Evolutionary conservation across 2,888 invertebrate species (phyloP).

Genomic region (Drosophila rubida): DNA sequence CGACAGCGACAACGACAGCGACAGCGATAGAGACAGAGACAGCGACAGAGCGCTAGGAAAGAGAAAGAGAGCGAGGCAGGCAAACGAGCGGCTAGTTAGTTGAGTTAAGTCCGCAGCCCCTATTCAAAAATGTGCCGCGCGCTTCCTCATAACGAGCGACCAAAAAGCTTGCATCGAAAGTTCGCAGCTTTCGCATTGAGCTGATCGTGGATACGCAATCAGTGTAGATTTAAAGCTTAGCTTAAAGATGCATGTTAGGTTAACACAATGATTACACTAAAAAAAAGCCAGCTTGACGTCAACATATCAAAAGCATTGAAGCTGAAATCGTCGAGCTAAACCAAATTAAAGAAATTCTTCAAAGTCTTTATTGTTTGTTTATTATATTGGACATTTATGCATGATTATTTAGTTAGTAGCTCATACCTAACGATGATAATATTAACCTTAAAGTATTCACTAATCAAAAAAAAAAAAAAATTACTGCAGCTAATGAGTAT

Average conservation of each 20-base stretch:
- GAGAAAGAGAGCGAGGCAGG: conserved; percentile 5
- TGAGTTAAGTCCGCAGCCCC: conserved; percentile 6
- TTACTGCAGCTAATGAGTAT: conserved; percentile 10
- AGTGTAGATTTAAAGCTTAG: not conserved
- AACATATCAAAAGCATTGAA: too few species aligned
- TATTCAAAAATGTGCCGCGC: conserved; percentile 10
- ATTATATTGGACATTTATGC: conserved; percentile 60
- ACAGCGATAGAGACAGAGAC: not conserved
- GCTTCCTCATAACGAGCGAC: not conserved
- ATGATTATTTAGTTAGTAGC: conserved; percentile 30
- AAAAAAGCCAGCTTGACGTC: too few species aligned
- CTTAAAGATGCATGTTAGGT: too few species aligned
- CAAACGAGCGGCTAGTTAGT: conserved; percentile 16
- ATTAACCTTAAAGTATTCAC: conserved; percentile 17
- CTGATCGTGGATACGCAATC: too few species aligned
- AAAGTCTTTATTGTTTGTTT: conserved; percentile 59
- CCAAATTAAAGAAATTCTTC: not conserved
- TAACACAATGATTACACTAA: too few species aligned
- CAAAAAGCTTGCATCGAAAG: not conserved
- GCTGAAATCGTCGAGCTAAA: too few species aligned
- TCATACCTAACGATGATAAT: conserved; percentile 25
- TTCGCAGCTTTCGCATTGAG: not conserved
- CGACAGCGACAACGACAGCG: conserved; percentile 2
- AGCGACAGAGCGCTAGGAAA: not conserved
- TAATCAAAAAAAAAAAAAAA: conserved; percentile 19